phyloP scores from a whole-genome alignment of 2,888 invertebrate species.

The Deilephila porcellus region DNA sequence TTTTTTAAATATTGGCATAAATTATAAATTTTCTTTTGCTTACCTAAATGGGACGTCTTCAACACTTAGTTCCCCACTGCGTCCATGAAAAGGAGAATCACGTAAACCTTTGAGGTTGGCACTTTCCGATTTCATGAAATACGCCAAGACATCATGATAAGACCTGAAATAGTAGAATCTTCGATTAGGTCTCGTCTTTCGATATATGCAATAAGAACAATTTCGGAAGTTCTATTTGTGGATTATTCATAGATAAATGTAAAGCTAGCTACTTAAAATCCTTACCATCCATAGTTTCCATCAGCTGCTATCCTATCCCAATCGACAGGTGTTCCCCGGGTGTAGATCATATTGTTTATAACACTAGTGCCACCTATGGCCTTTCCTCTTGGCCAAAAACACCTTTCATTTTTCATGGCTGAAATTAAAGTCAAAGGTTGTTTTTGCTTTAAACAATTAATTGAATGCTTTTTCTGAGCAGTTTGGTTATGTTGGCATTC shows the following conservation, averaged over 20 bases:
- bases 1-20: background rate
- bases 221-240: too few relatives aligned
- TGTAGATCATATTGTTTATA: slow-evolving; percentile 86
- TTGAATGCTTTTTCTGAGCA: too few relatives aligned
- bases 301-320: slow-evolving; percentile 87
- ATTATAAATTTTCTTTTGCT: background rate
- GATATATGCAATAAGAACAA: too few relatives aligned
- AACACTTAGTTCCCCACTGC: slow-evolving; percentile 85
- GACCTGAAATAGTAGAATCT: slow-evolving; percentile 70
- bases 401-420: slow-evolving; percentile 71
- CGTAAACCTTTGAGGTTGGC: slow-evolving; percentile 75
- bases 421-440: slow-evolving; percentile 29
- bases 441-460: background rate
- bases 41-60: slow-evolving; percentile 86
- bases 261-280: background rate
- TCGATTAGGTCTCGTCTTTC: too few relatives aligned
- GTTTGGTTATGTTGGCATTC: too few relatives aligned
- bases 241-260: too few relatives aligned
- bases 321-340: slow-evolving; percentile 87
- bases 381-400: slow-evolving; percentile 80
- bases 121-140: slow-evolving; percentile 86
- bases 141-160: slow-evolving; percentile 84
- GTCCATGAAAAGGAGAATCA: slow-evolving; percentile 84
- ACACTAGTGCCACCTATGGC: slow-evolving; percentile 81
- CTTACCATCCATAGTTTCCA: slow-evolving; percentile 88